Base-by-base conservation (phyloP, 2,888 invertebrate species). In the Ochropleura leucogaster region DNA sequence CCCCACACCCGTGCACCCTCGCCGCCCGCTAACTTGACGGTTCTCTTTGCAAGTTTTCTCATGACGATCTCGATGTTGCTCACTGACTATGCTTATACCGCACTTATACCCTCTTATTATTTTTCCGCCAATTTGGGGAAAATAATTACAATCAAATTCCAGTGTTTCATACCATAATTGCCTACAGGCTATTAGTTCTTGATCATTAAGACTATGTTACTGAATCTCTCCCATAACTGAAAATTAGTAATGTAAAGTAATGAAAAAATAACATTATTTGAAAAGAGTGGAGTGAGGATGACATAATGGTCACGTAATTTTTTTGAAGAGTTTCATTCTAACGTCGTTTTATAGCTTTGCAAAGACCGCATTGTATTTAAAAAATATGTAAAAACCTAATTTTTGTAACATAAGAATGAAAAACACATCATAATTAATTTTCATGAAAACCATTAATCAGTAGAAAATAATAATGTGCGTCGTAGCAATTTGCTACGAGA, bases 21-120 rank as follows among this genome's bases (percentile, higher is more conserved):
- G 84, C 88, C 90, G 85, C 90, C 88, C 88, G 87, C 89, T 90
- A 94, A 94, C 94, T 95, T 94, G 91, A 93, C 92, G 93, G 91
- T 93, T 92, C 92, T 92, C 90, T 90, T 91, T 88, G 84, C 88
- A 92, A 94, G 93, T 94, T 95, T 94, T 91, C 89, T 92, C 88
- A 91, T 91, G 92, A 91, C 90, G 89, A 90, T 90, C 90, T 90
- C 88, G 84, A 89, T 91, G 88, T 86, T 89, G 72, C 83, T 85
- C 75, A 81, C 81, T 84, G 87, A 81, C 87, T 89, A 82, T 79
- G 84, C 85, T 89, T 88, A 89, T 83, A 83, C 82, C 77, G 75
- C 83, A 82, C 77, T 81, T 70, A 83, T 72, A 68, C 51, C 79
- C 69, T 72, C 72, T 82, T 78, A 80, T 79, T 73, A 82, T 82